Base-by-base conservation (phyloP, 2,113 vertebrate species). In the Hystrix brachyura region DNA sequence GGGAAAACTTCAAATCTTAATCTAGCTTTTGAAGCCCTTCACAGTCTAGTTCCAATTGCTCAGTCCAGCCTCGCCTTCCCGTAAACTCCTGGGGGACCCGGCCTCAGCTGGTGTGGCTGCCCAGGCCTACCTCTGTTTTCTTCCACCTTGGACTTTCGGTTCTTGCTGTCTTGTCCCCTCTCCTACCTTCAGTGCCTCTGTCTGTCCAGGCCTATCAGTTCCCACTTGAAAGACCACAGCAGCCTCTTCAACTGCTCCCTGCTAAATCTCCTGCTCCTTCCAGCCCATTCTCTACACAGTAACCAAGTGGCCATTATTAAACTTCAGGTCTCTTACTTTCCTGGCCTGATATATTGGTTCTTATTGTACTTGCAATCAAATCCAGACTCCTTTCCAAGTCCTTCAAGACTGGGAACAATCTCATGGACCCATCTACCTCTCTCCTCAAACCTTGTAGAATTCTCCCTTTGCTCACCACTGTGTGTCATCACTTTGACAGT, bases 1-100 rank as follows among this genome's bases (percentile, higher is more conserved):
- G 78, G 91, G 85, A 96, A 96, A 97, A 84, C 88, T 81, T 59
- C 85, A 90, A 94, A 88, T 91, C 92, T 90, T 65, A 84, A 84
- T 92, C 87, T 95, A 93, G 65, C 90, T 81, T 97, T 93, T 97
- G 96, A 96, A 96, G 96, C 88, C 53, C 32, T 96, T 94, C 65
- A 23, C 2, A 78, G 29, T 55, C 81, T 34, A 38, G 55, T 59
- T 92, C 80, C 76, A 85, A 38, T 74, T 91, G 80, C n/a, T 85
- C 81, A 0, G 0, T 46, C 69, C 64, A 51, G 53, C 34, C 69
- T 64, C 3, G 4, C n/a, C 79, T 48, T 62, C 32, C n/a, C 64
- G 13, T 51, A 5, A 69, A 27, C 3, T 15, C 9, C 51, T 3
- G 7, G 32, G 29, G 78, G 17, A n/a, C 85, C 91, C 84, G 80